Evolutionary conservation across 1,140 invertebrate species (phyloP).

Genomic region (Zaprionus africanus): DNA sequence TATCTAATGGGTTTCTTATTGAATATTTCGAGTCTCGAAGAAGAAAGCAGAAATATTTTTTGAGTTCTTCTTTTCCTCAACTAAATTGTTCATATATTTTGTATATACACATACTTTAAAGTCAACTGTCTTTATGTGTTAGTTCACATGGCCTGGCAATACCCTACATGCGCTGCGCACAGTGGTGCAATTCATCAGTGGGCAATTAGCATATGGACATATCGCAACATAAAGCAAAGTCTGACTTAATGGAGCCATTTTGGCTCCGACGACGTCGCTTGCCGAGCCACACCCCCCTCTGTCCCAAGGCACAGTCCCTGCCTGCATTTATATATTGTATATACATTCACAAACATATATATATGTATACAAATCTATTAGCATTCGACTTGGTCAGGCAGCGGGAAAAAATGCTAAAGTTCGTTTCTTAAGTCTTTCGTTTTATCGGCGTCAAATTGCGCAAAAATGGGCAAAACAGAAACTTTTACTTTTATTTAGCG

Average conservation of each 20-base stretch:
- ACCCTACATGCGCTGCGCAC: conserved; percentile 8
- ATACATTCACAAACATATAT: not conserved
- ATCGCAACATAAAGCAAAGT: conserved; percentile 35
- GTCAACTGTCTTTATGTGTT: not conserved
- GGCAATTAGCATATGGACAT: conserved; percentile 60
- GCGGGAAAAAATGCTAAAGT: conserved; percentile 58
- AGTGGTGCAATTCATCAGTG: conserved; percentile 62
- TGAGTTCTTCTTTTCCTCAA: no score
- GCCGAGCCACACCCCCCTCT: not conserved
- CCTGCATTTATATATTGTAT: conserved; percentile 22
- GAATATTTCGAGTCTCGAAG: no score
- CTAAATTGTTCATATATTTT: no score
- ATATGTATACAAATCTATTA: conserved; percentile 1
- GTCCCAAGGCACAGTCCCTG: not conserved
- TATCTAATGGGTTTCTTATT: no score
- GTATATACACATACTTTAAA: not conserved
- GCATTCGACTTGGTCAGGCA: conserved; percentile 9
- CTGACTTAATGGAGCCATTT: conserved; percentile 70
- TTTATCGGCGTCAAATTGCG: conserved; percentile 56
- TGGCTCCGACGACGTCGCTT: not conserved
- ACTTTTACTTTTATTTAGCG: conserved; percentile 51
- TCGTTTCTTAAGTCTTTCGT: conserved; percentile 76
- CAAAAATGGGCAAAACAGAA: conserved; percentile 52
- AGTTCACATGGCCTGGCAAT: not conserved
- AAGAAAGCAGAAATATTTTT: no score